Conservation (phyloP, 2,888 invertebrate genomes). For the Cephus spinipes region DNA sequence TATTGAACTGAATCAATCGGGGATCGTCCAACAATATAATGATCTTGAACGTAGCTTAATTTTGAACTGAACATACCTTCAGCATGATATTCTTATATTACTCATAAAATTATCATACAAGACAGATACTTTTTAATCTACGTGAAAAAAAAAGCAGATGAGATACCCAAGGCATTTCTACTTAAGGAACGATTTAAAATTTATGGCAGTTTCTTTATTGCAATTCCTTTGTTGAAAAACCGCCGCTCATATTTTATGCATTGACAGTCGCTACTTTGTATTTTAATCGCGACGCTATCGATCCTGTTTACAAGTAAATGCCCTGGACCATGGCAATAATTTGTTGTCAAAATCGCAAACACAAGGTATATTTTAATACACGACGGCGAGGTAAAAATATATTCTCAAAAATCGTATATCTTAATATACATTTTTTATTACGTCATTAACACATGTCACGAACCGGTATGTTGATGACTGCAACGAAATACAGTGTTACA, state of each 20-base stretch:
- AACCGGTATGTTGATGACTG: not conserved
- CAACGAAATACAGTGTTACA: not conserved
- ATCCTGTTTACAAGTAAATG: not conserved
- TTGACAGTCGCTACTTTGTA: not conserved
- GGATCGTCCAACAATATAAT: not conserved
- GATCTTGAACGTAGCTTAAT: not conserved
- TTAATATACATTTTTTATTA: not conserved
- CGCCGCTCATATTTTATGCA: not conserved
- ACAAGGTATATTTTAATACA: not conserved
- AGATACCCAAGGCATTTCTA: not conserved
- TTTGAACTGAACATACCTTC: not conserved
- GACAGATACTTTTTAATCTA: not conserved
- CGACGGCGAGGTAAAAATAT: not conserved
- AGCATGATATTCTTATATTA: not conserved
- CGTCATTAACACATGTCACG: not conserved
- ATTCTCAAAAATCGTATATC: not conserved
- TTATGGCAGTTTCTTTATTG: not conserved
- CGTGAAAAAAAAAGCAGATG: not conserved
- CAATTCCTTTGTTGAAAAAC: not conserved
- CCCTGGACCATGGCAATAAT: not conserved
- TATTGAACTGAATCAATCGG: too few relatives aligned
- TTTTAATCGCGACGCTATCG: not conserved
- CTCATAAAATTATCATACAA: not conserved
- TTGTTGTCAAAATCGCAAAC: not conserved
- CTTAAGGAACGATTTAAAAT: not conserved